A percentile compares a stretch with the other conserved stretches of the same genome.
Evolutionary conservation across 2,113 vertebrate genomes (phyloP).

Genomic region (Halcyon malimbica): DNA sequence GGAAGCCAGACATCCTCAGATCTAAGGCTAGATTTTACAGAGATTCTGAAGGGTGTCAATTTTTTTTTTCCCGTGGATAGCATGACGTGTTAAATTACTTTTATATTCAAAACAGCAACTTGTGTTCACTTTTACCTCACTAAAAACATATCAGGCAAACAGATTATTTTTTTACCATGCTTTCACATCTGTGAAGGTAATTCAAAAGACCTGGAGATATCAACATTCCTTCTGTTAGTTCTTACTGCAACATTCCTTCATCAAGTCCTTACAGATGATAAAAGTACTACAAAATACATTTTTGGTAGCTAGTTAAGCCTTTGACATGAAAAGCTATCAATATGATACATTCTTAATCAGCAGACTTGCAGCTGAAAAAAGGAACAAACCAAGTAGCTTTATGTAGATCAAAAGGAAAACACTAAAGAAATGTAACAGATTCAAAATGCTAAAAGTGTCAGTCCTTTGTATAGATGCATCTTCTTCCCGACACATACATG

Average conservation of each 20-base stretch:
- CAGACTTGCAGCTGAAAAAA: not conserved
- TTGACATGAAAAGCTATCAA: not conserved
- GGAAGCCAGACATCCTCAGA: not conserved
- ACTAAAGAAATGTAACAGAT: not conserved
- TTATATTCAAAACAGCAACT: not conserved
- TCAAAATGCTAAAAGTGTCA: not conserved
- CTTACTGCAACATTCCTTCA: not conserved
- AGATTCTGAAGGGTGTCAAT: not conserved
- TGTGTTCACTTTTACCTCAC: not conserved
- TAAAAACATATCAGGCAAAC: not conserved
- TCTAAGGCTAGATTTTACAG: not conserved
- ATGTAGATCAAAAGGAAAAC: not conserved
- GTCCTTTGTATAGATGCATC: not conserved
- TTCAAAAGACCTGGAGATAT: not conserved
- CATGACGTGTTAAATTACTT: not conserved
- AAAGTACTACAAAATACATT: not conserved
- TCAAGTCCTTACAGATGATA: not conserved
- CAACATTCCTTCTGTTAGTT: not conserved
- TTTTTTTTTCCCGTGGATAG: not conserved
- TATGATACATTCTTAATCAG: not conserved
- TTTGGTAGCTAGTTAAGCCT: not conserved
- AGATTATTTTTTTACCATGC: too few species aligned
- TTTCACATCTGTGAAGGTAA: not conserved
- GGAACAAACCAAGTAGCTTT: not conserved
- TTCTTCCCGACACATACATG: not conserved